Evolutionary conservation across 1,140 invertebrate genomes (phyloP), one percentile per base, ranked within the genome.

Genomic region (Dinoponera quadriceps): DNA sequence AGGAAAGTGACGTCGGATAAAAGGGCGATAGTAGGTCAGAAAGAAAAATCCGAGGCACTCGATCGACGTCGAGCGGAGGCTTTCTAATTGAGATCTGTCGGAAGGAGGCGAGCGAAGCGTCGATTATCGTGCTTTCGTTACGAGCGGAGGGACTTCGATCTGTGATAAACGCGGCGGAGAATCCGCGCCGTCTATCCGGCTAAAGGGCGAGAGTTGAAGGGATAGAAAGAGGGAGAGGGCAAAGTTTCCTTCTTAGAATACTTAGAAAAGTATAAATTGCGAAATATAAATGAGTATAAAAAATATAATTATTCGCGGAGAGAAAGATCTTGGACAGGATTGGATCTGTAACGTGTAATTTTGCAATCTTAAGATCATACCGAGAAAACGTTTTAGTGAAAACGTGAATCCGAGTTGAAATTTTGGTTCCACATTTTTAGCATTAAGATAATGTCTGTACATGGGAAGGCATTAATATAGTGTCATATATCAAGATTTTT

Each of bases 61-160:
- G 69, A 72, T 72, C 66, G 65, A 72, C 54, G n/a, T 68, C 29
- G 44, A 38, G 22, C 48, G 78, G 71, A 54, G 72, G 44, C 55
- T 83, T 90, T 90, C 84, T 91, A 90, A 92, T 92, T 86, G 90
- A 89, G 89, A 92, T 92, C 91, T 91, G 90, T 91, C 90, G 87
- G 86, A 91, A 91, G 87, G 83, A 80, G 85, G 86, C n/a, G 49
- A 27, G 16, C n/a, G n/a, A 60, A 57, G 68, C 51, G 55, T 73
- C 71, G 38, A 57, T 74, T 69, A 82, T 82, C 77, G 51, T 72
- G 49, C 72, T 81, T 65, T 68, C 83, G 49, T 72, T 57, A 74
- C 57, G 54, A 55, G 20, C 54, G 33, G 44, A 78, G 54, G 18
- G 51, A 57, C 66, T 78, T 57, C 33, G 54, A 78, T 44, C 33